Percentiles rank a stretch among this genome's conserved stretches.
phyloP scores from a whole-genome alignment of 2,888 invertebrate genomes.

The Auanema freiburgensis region DNA sequence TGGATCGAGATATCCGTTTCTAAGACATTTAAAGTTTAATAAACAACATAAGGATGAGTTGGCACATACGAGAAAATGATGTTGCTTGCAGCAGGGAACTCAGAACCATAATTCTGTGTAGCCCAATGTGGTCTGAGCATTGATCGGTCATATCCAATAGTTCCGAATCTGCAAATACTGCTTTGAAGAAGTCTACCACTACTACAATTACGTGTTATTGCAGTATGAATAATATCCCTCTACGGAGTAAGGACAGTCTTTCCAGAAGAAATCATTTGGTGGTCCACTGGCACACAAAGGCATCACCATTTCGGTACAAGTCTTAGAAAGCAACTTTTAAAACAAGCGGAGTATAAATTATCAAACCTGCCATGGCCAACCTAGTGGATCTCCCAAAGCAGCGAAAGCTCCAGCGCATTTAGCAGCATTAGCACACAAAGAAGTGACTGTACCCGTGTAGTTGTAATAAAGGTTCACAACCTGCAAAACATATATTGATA shows the following conservation, averaged over 20 bases:
- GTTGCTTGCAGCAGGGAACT: slow-evolving; percentile 71
- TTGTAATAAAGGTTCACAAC: slow-evolving; percentile 46
- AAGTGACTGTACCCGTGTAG: slow-evolving; percentile 28
- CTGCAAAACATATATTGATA: slow-evolving; percentile 4
- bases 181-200: not conserved
- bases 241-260: slow-evolving; percentile 51
- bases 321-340: slow-evolving; percentile 68
- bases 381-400: slow-evolving; percentile 52
- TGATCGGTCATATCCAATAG: slow-evolving; percentile 68
- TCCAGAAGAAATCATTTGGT: slow-evolving; percentile 60
- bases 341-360: not conserved
- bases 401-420: slow-evolving; percentile 42
- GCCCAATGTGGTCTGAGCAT: slow-evolving; percentile 75
- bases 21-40: slow-evolving; percentile 38
- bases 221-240: slow-evolving; percentile 71
- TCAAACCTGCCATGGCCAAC: slow-evolving; percentile 61
- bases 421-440: slow-evolving; percentile 50
- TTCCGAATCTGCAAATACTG: slow-evolving; percentile 29
- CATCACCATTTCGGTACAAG: slow-evolving; percentile 96
- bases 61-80: slow-evolving; percentile 71
- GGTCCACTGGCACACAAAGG: slow-evolving; percentile 81
- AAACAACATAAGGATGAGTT: too few species aligned
- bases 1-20: slow-evolving; percentile 69
- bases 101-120: slow-evolving; percentile 77
- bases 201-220: slow-evolving; percentile 69